Evolutionary conservation across 2,797 vertebrate species (phyloP), one percentile per base, ranked within the genome.

Genomic region (Callimico goeldii): DNA sequence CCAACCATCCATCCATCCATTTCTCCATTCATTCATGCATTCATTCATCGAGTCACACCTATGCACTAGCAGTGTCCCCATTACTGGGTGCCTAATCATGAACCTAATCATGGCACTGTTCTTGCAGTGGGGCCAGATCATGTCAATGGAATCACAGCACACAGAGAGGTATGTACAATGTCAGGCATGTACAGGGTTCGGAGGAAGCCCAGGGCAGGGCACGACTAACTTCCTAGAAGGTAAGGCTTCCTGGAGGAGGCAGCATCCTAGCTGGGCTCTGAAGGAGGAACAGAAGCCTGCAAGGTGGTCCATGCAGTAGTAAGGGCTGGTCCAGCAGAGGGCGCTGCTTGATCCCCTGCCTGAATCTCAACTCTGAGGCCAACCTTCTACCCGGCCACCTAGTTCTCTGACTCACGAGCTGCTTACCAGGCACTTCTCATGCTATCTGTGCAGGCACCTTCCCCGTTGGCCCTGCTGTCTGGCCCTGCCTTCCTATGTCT

Each of bases 141-240:
- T 2, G 8, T 26, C 17, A 22, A 39, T 22, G 41, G 61, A 77
- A 43, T 28, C 46, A 11, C 19, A 85, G 19, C 41, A 43, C 19
- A 22, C 5, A n/a, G 57, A 48, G 33, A 1, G 2, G 9, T 2
- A 5, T 1, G 7, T 67, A 28, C 14, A 50, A 0, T 8, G 24
- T 0, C 4, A n/a, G n/a, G 61, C 15, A 50, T 0, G 1, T 1
- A 5, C 20, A 19, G 72, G 24, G 9, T 36, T 75, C 64, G 17
- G 57, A 67, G 57, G 81, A 36, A 75, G 22, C 39, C 33, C 46
- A 22, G 30, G 88, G 52, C 55, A 70, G 64, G 67, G 48, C 39
- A 17, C 1, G 24, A 7, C 2, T 19, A 8, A 67, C 2, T 48
- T 46, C 28, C 90, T 70, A 58, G 43, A 94, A 55, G 48, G 28